A percentile compares a stretch with the other conserved stretches of the same genome.
Conservation (phyloP, 1,140 invertebrate species). For the Cotesia typhae region DNA sequence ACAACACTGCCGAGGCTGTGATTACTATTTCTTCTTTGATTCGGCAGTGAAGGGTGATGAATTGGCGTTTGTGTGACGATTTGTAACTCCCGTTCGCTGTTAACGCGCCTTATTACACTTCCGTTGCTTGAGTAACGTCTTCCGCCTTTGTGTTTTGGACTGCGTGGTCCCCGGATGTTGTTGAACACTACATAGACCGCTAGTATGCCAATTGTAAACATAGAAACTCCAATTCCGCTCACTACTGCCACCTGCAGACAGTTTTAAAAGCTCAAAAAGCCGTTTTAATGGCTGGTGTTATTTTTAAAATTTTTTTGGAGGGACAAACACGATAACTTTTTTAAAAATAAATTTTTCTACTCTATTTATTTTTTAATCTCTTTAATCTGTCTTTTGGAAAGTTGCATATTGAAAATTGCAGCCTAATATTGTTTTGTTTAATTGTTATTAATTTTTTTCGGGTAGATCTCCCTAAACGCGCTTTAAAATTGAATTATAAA, state of each 20-base stretch:
- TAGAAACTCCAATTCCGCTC: constrained; percentile 56
- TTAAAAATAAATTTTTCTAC: no score
- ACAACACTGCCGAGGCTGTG: constrained; percentile 47
- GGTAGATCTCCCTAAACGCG: no score
- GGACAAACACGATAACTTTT: no score
- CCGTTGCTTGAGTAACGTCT: constrained; percentile 46
- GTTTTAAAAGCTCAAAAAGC: no score
- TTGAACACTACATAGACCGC: constrained; percentile 59
- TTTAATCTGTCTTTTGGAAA: no score
- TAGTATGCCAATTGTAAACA: constrained; percentile 58
- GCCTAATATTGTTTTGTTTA: no score
- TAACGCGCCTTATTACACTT: constrained; percentile 51
- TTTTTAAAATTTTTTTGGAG: no score
- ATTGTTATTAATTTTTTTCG: no score
- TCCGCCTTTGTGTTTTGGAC: constrained; percentile 41
- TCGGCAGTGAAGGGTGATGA: constrained; percentile 7
- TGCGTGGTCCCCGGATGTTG: constrained; percentile 54
- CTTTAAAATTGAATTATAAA: not conserved
- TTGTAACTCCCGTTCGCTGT: constrained; percentile 52
- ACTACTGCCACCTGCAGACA: constrained; percentile 54
- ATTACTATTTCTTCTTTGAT: constrained; percentile 48
- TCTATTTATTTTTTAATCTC: no score
- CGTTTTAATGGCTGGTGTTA: no score
- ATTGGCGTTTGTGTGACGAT: constrained; percentile 21
- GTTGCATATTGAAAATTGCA: no score